Evolutionary conservation across 2,113 vertebrate genomes (phyloP), one percentile per base, ranked within the genome.

Genomic region (Hepsetus odoe): DNA sequence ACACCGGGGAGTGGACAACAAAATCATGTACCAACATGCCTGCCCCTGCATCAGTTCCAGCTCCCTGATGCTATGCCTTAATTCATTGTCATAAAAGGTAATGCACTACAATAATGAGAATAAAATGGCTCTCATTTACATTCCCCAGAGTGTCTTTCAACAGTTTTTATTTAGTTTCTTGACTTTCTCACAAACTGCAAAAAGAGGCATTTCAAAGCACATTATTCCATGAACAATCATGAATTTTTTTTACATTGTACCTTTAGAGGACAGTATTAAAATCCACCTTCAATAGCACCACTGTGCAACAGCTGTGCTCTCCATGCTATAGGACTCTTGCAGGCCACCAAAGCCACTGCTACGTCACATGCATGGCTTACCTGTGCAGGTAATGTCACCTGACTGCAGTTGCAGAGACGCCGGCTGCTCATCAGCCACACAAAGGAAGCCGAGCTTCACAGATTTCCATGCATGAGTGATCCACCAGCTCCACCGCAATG

Each of bases 381-480:
- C 89, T 89, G 88, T 80, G 76, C 85, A 89, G 90, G 88, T 92
- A 85, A 88, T 83, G 49, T 64, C n/a, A 30, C 80, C 65, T 74
- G 84, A 85, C 83, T 86, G 74, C 83, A 82, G 65, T 74, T 5
- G 83, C 89, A 78, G 64, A 85, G 88, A 87, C 86, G 81, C 86
- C 71, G 82, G 53, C 79, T 72, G 81, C 86, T 88, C 86, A 82
- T 70, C 87, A 81, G 83, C 80, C 81, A 80, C 18, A 77, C 84
- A 81, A 46, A 1, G 77, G 61, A 77, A 82, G 59, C 30, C 77
- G 53, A 49, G 82, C 82, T 18, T 18, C 72, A 22, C 82, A 78
- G 85, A 89, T 89, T 86, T 85, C 80, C 83, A 82, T 86, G 87
- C 86, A 83, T 80, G 85, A 76, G 78, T 84, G 85, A 80, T 72